Conservation (phyloP, 2,113 vertebrate species). For the Crotalus helleri region DNA sequence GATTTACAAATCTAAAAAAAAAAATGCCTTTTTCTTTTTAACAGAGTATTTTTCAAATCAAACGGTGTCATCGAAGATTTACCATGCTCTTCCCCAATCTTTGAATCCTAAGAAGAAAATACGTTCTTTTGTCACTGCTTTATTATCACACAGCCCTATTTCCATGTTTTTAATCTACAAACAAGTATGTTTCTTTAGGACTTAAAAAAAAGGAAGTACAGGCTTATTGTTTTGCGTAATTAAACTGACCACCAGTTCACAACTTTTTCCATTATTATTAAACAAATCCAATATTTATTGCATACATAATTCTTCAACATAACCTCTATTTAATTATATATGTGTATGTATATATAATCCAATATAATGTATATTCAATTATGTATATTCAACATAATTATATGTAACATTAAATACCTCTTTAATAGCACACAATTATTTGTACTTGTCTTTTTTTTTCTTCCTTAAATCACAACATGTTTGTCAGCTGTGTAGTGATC, state of each 20-base stretch:
- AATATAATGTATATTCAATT: background rate
- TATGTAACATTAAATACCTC: background rate
- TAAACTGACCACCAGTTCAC: slow-evolving; percentile 47
- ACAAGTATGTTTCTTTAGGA: slow-evolving; percentile 50
- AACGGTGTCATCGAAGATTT: slow-evolving; percentile 55
- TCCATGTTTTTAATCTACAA: slow-evolving; percentile 58
- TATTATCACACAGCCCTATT: slow-evolving; percentile 35
- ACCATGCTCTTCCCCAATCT: slow-evolving; percentile 27
- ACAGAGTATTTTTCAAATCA: slow-evolving; percentile 39
- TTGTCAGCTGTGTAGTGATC: background rate
- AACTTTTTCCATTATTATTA: slow-evolving; percentile 26
- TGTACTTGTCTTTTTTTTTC: background rate
- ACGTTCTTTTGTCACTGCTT: slow-evolving; percentile 47
- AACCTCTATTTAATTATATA: background rate
- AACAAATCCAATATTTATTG: slow-evolving; percentile 30
- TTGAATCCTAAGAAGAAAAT: slow-evolving; percentile 49
- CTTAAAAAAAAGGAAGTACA: slow-evolving; percentile 39
- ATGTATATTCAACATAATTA: background rate
- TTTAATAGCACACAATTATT: background rate
- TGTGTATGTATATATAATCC: background rate
- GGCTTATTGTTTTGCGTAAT: slow-evolving; percentile 50
- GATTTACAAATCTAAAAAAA: slow-evolving; percentile 51
- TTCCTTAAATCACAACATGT: background rate
- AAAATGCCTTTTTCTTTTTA: slow-evolving; percentile 48
- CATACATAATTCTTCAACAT: background rate